Base-by-base conservation (phyloP, 2,888 invertebrate genomes). In the Strigamia maritima region DNA sequence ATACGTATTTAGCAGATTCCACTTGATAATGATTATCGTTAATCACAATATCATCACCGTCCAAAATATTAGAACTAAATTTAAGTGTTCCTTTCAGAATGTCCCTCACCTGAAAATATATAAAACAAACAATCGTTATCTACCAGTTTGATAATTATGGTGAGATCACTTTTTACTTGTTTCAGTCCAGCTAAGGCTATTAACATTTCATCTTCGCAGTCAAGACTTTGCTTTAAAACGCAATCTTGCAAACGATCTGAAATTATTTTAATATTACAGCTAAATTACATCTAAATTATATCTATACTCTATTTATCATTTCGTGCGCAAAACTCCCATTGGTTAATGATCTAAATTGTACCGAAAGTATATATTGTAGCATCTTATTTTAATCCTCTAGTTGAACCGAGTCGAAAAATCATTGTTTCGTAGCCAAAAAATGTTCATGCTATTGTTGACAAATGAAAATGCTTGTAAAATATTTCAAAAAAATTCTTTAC, bases 131-230 rank as follows among this genome's bases (percentile, higher is more conserved):
- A 10, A 10, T 49, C 19, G 77, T 35, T 10, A 3, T 35, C 35
- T 1, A 35, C 6, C 35, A 6, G 10, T 35, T 35, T 35, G 35
- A 35, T 2, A 35, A 35, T 35, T 10, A 35, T n/a, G n/a, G n/a
- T 38, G n/a, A 14, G 3, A 35, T 31, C 70, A 26, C 2, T 74
- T 10, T n/a, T 28, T 78, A 86, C 86, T 85, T 86, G 85, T 82
- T 86, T 86, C 22, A 86, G 83, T 8, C 86, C 86, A 76, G 86
- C 86, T 70, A 86, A 81, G 14, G 86, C 84, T 65, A 86, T 81
- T 80, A 86, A 82, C 49, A 86, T 83, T 76, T 86, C 86, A 82
- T 86, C 86, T 79, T 85, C 86, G 79, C 84, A 82, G n/a, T 84
- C 82, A 14, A 85, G 77, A 16, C 82, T 81, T 78, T 84, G 84